A percentile compares a stretch with the other conserved stretches of the same genome.
phyloP scores from a whole-genome alignment of 2,888 invertebrate species.

The Trichopria drosophilae region DNA sequence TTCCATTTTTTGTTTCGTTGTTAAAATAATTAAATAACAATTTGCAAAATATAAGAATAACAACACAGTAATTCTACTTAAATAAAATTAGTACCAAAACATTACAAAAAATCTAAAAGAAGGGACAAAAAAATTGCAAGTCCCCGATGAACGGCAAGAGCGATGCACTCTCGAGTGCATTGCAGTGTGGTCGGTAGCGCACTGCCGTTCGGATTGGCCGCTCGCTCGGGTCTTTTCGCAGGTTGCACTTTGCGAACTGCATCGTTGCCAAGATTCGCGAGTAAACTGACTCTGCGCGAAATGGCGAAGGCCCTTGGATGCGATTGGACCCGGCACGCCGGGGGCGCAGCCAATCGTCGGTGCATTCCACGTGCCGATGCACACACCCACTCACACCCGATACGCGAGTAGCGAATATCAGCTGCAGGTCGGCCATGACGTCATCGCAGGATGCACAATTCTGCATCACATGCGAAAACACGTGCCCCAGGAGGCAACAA shows the following conservation, averaged over 20 bases:
- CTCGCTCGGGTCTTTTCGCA: slow-evolving; percentile 20
- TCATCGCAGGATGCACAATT: too few species aligned
- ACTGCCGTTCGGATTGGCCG: slow-evolving; percentile 29
- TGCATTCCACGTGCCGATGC: slow-evolving; percentile 42
- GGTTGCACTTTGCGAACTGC: slow-evolving; percentile 33
- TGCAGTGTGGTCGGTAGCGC: slow-evolving; percentile 41
- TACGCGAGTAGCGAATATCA: slow-evolving; percentile 5
- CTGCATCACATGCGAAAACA: too few species aligned
- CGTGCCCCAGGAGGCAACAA: too few species aligned
- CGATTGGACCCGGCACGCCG: slow-evolving; percentile 40
- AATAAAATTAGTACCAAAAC: too few species aligned
- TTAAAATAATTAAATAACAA: too few species aligned
- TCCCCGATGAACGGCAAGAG: too few species aligned
- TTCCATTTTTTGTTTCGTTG: too few species aligned
- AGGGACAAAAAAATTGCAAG: too few species aligned
- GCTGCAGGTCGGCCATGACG: slow-evolving; percentile 7
- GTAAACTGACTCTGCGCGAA: slow-evolving; percentile 40
- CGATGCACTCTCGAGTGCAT: slow-evolving; percentile 28
- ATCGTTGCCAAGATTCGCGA: slow-evolving; percentile 42
- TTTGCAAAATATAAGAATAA: too few species aligned
- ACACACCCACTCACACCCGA: background rate
- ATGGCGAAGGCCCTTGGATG: slow-evolving; percentile 25
- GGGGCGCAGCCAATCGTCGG: slow-evolving; percentile 45
- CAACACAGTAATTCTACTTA: too few species aligned
- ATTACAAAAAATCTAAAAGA: too few species aligned